Conservation (phyloP, 2,797 vertebrate genomes). For the Chrysocyon brachyurus region DNA sequence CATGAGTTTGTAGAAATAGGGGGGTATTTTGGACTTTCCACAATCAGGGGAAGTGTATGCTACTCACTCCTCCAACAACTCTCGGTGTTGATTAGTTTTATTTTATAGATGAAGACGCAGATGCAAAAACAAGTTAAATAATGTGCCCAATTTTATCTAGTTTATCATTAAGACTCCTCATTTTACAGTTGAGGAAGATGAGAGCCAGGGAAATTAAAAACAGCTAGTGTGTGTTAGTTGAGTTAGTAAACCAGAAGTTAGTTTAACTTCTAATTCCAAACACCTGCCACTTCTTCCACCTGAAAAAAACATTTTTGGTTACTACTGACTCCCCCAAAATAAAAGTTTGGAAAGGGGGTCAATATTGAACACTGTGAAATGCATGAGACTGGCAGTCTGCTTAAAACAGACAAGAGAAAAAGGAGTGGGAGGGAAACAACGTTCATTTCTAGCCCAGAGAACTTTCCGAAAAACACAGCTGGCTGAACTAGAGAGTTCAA, state of each 20-base stretch:
- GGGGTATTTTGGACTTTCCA: neutral
- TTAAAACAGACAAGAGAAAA: neutral
- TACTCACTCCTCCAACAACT: neutral
- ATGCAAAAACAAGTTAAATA: constrained; percentile 41
- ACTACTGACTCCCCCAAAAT: neutral
- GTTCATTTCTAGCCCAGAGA: neutral
- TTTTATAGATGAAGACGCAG: neutral
- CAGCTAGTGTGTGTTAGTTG: neutral
- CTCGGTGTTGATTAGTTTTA: neutral
- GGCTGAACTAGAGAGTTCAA: neutral
- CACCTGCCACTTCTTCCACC: neutral
- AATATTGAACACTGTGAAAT: neutral
- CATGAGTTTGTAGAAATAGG: neutral
- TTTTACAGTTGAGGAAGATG: constrained; percentile 10
- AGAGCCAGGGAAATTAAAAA: neutral
- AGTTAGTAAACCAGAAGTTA: neutral
- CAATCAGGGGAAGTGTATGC: neutral
- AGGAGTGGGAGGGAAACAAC: neutral
- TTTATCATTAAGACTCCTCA: neutral
- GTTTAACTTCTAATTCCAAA: neutral
- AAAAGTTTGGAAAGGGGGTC: neutral
- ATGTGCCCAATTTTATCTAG: neutral
- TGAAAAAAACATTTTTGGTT: neutral
- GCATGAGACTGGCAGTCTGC: neutral
- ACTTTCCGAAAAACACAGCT: neutral